Percentiles rank a stretch among this genome's conserved stretches.
Evolutionary conservation across 2,888 invertebrate genomes (phyloP).

Genomic region (Plebejus anna): DNA sequence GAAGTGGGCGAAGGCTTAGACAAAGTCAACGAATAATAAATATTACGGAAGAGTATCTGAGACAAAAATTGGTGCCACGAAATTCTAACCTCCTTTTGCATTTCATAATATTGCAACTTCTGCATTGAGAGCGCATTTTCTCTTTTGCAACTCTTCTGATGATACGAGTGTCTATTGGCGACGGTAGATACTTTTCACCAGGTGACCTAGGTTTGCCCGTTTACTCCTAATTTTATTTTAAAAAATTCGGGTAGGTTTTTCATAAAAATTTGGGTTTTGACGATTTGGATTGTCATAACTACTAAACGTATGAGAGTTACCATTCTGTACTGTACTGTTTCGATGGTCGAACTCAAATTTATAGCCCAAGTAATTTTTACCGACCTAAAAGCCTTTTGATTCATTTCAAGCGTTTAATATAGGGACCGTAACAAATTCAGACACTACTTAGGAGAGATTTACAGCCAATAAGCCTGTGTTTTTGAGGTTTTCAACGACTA

Average conservation of each 20-base stretch:
- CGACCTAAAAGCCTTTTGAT: constrained; percentile 25
- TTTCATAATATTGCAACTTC: neutral
- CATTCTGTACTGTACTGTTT: neutral
- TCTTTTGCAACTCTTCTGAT: no score
- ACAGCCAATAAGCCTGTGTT: constrained; percentile 31
- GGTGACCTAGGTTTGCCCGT: no score
- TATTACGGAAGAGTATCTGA: neutral
- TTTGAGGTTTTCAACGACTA: constrained; percentile 28
- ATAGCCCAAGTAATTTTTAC: constrained; percentile 21
- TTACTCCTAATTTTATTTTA: no score
- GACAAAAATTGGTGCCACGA: neutral
- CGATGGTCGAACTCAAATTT: constrained; percentile 1
- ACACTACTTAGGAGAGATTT: constrained; percentile 27
- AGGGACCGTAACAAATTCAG: constrained; percentile 23
- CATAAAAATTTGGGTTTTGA: neutral
- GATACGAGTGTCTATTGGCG: no score
- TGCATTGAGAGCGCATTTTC: no score
- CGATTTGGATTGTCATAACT: no score
- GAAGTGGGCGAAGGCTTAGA: constrained; percentile 9
- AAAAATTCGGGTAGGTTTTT: no score
- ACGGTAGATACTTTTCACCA: no score
- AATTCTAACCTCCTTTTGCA: neutral
- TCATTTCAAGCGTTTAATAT: constrained; percentile 23
- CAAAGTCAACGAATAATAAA: neutral
- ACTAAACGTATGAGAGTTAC: neutral